Evolutionary conservation across 2,888 invertebrate species (phyloP), one percentile per base, ranked within the genome.

Genomic region (Eretmocerus hayati): DNA sequence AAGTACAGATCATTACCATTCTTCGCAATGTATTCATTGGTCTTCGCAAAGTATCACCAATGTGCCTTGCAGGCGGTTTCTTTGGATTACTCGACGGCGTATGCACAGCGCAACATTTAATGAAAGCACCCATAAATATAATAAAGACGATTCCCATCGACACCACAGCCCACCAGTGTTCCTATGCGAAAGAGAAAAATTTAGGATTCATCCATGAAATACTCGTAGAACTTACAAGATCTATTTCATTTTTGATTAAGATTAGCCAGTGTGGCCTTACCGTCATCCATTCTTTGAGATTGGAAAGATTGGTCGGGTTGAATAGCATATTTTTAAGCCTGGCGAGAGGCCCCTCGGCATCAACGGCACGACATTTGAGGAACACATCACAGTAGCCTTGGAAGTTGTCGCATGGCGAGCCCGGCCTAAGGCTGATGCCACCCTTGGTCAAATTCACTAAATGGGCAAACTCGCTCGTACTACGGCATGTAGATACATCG

Each of bases 341-440:
- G 19, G 93, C 94, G 55, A 99, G 76, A 3, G 99, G 99, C 5
- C 99, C 99, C 65, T 99, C 97, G 0, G 97, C 96, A 75, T 99
- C 97, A 19, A 99, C 96, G 1, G 93, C 92, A 58, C 99, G 85
- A 71, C 99, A 99, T 73, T 95, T 96, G 45, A 93, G 84, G 77
- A 99, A 99, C 56, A 99, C 97, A 77, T 99, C 99, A 77, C 99
- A 99, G 75, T 99, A 99, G 44, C 99, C 97, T 83, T 89, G 74
- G 77, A 94, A 99, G 74, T 99, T 95, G 74, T 99, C 95, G 73
- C 99, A 99, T 0, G 99, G 97, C 41, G 96, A 93, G 19, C 99
- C 96, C 5, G 95, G 95, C 42, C 93, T 77, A 55, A 96, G 74
- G 60, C 87, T 90, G 57, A 91, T 90, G 15, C 90, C 91, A 13